Conservation (phyloP, 2,797 vertebrate species). For the Myotis daubentonii region DNA sequence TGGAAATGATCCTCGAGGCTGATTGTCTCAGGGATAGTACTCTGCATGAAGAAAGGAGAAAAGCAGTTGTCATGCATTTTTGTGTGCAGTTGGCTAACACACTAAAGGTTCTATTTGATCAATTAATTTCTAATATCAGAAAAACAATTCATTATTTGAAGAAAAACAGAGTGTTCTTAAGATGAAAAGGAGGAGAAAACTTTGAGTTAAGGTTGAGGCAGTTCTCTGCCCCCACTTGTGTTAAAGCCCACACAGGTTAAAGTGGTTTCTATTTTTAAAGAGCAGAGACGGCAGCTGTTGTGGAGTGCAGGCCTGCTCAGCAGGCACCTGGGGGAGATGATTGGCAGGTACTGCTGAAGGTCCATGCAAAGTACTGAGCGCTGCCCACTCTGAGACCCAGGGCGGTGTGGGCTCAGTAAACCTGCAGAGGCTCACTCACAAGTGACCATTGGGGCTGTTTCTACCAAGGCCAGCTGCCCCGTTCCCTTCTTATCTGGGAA, state of each 20-base stretch:
- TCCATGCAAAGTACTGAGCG: neutral
- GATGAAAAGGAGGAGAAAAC: neutral
- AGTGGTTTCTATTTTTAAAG: slow-evolving; percentile 79
- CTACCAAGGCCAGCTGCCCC: neutral
- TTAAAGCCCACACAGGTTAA: slow-evolving; percentile 53
- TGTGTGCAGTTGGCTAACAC: slow-evolving; percentile 19
- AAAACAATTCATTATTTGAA: neutral
- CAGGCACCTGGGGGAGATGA: slow-evolving; percentile 65
- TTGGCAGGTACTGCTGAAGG: slow-evolving; percentile 68
- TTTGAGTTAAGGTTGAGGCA: neutral
- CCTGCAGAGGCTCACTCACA: neutral
- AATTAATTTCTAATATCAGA: slow-evolving; percentile 51
- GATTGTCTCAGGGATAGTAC: neutral
- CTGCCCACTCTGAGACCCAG: neutral
- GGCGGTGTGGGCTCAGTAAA: neutral
- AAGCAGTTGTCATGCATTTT: neutral
- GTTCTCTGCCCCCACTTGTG: slow-evolving; percentile 25
- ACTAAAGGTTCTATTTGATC: slow-evolving; percentile 5
- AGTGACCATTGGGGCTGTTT: neutral
- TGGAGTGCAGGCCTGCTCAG: slow-evolving; percentile 47
- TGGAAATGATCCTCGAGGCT: neutral
- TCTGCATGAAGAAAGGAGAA: neutral
- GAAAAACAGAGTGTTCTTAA: slow-evolving; percentile 19
- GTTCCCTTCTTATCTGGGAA: neutral
- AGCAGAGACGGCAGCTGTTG: slow-evolving; percentile 56